These are phyloP conservation scores for Amphibalanus amphitrite DNA, from an alignment of 1,140 invertebrate genomes.

Conservation along the genomic window DNA sequence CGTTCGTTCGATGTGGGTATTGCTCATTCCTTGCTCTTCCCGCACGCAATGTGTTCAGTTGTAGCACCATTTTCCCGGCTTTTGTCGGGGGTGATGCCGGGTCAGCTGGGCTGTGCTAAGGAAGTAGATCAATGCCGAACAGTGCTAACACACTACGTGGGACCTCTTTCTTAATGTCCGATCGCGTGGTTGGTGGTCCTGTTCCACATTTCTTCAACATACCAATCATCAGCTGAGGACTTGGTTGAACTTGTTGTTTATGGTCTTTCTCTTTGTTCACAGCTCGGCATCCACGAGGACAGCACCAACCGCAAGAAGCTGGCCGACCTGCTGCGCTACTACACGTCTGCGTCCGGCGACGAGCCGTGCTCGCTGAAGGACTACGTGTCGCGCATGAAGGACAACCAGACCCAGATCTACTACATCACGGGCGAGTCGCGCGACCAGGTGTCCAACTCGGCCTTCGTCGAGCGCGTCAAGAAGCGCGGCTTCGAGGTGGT, in stretches of 20 bases:
- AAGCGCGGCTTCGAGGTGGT: constrained; percentile 95
- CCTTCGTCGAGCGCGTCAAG: constrained; percentile 93
- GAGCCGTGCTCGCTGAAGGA: constrained; percentile 84
- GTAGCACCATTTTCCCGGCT: not conserved
- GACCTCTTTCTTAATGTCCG: constrained; percentile 1
- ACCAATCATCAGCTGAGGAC: too few relatives aligned
- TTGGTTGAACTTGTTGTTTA: too few relatives aligned
- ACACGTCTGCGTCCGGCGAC: constrained; percentile 86
- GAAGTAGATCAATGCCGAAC: not conserved
- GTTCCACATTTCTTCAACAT: constrained; percentile 17
- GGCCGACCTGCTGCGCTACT: constrained; percentile 76
- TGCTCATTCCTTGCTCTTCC: not conserved
- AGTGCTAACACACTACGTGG: not conserved
- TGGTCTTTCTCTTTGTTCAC: too few relatives aligned
- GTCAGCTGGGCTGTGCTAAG: not conserved
- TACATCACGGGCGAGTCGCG: constrained; percentile 94
- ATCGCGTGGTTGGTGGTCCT: constrained; percentile 2
- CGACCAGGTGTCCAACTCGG: constrained; percentile 89
- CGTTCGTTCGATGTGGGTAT: too few relatives aligned
- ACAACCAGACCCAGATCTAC: constrained; percentile 94
- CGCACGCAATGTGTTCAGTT: not conserved
- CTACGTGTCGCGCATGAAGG: constrained; percentile 94
- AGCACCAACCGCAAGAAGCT: constrained; percentile 84
- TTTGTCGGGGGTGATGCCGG: not conserved
- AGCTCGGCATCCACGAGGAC: constrained; percentile 92